A percentile compares a stretch with the other conserved stretches of the same genome.
These are phyloP conservation scores for Acanthaster planci DNA, from an alignment of 35 echinoderm and acorn worm genomes.

Conservation along the genomic window DNA sequence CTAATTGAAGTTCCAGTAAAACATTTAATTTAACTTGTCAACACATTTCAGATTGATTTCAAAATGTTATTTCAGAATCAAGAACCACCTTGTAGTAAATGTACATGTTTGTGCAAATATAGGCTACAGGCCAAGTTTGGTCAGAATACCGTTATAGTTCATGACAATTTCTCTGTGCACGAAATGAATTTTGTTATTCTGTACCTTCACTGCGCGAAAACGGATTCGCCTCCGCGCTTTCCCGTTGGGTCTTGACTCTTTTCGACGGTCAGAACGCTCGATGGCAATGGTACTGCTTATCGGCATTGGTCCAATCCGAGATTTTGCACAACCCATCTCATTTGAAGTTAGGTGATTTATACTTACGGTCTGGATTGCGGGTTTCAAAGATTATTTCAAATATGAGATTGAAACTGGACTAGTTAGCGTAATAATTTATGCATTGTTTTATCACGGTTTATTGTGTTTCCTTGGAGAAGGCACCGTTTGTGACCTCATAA, in stretches of 20 bases:
- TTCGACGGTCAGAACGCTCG: background rate
- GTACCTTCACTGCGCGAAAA: background rate
- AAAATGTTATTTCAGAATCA: too few relatives aligned
- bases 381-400: too few relatives aligned
- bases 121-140: background rate
- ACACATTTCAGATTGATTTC: too few relatives aligned
- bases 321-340: constrained; percentile 16
- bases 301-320: background rate
- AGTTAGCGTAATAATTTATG: too few relatives aligned
- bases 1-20: too few relatives aligned
- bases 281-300: background rate
- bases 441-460: too few relatives aligned
- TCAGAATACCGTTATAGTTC: background rate
- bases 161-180: background rate
- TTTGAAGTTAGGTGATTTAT: too few relatives aligned
- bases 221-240: background rate
- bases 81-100: background rate
- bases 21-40: too few relatives aligned
- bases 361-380: too few relatives aligned
- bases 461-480: too few relatives aligned
- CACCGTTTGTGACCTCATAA: too few relatives aligned
- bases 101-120: background rate
- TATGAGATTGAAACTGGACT: too few relatives aligned
- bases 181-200: background rate
- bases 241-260: background rate